These are phyloP conservation scores for Ctena decussata DNA, from an alignment of 2,888 invertebrate species.

Conservation along the genomic window DNA sequence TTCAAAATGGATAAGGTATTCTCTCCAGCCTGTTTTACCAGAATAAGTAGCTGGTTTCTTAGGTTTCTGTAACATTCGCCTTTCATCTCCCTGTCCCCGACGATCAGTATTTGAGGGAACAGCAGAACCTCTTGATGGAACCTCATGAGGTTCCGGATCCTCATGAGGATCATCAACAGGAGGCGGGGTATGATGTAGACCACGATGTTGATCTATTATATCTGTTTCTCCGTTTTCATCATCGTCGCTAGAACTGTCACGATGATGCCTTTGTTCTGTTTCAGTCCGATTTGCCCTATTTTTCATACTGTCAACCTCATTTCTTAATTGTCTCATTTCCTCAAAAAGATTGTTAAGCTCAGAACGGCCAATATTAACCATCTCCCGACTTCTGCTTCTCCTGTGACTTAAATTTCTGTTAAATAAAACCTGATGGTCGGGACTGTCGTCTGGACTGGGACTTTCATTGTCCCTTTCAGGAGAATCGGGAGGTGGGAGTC, in stretches of 20 bases:
- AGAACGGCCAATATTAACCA: background rate
- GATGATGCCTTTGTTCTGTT: background rate
- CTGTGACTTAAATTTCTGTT: background rate
- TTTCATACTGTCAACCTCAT: background rate
- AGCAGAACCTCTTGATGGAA: background rate
- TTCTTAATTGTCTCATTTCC: background rate
- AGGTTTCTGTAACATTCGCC: background rate
- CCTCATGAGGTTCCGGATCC: background rate
- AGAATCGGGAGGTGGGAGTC: conserved; percentile 2
- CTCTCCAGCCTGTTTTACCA: background rate
- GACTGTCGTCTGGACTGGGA: background rate
- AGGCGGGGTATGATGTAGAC: no score
- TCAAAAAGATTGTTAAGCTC: background rate
- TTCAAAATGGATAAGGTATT: conserved; percentile 13
- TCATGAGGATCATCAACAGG: background rate
- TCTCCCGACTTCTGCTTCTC: background rate
- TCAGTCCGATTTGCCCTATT: background rate
- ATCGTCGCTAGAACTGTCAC: background rate
- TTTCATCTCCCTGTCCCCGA: background rate
- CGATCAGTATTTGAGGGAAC: background rate
- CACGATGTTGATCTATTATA: no score
- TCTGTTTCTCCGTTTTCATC: no score
- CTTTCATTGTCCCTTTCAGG: background rate
- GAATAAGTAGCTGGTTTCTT: conserved; percentile 1
- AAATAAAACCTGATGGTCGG: background rate